Base-by-base conservation (phyloP, 2,888 invertebrate species). In the Papilio protenor region DNA sequence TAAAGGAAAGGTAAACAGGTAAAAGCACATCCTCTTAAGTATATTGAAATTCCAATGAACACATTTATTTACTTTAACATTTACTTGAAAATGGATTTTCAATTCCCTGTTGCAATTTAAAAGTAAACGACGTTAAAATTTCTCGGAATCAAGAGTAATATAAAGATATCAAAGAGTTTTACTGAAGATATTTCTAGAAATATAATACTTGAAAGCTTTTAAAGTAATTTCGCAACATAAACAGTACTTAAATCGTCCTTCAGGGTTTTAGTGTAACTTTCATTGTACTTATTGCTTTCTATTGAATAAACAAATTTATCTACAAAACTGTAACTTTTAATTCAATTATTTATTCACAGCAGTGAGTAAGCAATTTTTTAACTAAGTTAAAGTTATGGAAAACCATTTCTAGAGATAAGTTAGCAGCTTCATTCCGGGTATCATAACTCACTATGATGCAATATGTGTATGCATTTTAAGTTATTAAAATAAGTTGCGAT, bases 121-220 rank as follows among this genome's bases (percentile, higher is more conserved):
- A 40, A 16, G 64, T 40, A 66, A n/a, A 18, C 64, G 40, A 66
- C 40, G 64, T 40, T 27, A n/a, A 66, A 66, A 66, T 66, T 66
- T 40, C 64, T 66, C 64, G 18, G 33, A 64, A 18, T 33, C 40
- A 66, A 66, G 40, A 18, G 40, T 66, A 66, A n/a, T 40, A 66
- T 66, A 66, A 66, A 66, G 40, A 66, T 66, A n/a, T 40, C 66
- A 16, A 66, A 33, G n/a, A 66, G 10, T 66, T n/a, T 64, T n/a
- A 66, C 64, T 64, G 11, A 40, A 66, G 18, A n/a, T 27, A 61
- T 61, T 40, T 40, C 40, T 27, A 40, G 66, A 66, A 66, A 66
- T 40, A 66, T 66, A 27, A 11, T 40, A n/a, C 66, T 66, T n/a
- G 66, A 18, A 33, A 64, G 33, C 40, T 64, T 64, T 64, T 0